phyloP scores from a whole-genome alignment of 2,888 invertebrate species.

The Rhagonycha fulva region DNA sequence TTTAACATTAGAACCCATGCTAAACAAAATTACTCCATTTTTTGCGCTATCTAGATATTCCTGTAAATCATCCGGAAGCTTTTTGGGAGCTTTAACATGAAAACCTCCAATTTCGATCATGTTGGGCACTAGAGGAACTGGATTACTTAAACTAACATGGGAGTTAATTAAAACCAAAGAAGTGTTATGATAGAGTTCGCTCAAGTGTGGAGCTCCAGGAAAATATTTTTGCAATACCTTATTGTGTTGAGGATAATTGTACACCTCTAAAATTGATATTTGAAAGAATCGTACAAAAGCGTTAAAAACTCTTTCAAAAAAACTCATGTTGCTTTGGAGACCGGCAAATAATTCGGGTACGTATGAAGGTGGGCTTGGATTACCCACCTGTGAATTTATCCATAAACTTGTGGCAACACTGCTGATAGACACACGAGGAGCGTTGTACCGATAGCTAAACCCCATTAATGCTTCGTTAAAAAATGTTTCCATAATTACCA shows the following conservation, averaged over 20 bases:
- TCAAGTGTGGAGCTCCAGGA: conserved; percentile 24
- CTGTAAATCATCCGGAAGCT: conserved; percentile 39
- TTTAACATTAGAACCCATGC: conserved; percentile 48
- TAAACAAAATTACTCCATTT: conserved; percentile 49
- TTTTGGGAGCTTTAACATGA: conserved; percentile 28
- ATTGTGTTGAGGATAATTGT: conserved; percentile 25
- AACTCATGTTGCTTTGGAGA: conserved; percentile 35
- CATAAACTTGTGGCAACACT: conserved; percentile 32
- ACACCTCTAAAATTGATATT: conserved; percentile 4
- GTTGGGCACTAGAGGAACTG: conserved; percentile 33
- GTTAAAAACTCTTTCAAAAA: conserved; percentile 36
- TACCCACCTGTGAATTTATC: conserved; percentile 38
- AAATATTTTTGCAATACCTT: conserved; percentile 29
- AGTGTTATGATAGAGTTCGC: conserved; percentile 29
- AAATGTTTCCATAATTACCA: conserved; percentile 44
- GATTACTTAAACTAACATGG: conserved; percentile 24
- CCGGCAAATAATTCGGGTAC: conserved; percentile 30
- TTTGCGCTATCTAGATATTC: conserved; percentile 43
- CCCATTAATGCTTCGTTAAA: conserved; percentile 40
- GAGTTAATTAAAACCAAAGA: conserved; percentile 34
- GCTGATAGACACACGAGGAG: conserved; percentile 37
- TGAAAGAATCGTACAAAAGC: neutral
- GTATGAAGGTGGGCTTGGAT: conserved; percentile 37
- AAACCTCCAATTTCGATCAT: conserved; percentile 37
- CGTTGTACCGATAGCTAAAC: conserved; percentile 37